Conservation (phyloP, 2,888 invertebrate species). For the Drosophila eohydei region DNA sequence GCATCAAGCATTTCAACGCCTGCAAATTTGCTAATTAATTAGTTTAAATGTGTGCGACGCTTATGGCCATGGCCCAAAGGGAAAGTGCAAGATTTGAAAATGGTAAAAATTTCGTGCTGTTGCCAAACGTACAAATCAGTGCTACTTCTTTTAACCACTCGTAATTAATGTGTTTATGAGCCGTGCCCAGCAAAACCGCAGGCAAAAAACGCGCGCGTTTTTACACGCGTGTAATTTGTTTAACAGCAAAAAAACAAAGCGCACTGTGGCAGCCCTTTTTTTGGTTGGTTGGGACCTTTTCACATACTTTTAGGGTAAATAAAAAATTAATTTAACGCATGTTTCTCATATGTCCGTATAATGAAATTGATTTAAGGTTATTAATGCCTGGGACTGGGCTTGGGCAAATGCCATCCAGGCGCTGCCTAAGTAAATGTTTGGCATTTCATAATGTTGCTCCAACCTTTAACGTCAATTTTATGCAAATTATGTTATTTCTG, state of each 20-base stretch:
- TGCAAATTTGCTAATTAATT: constrained; percentile 77
- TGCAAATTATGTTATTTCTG: constrained; percentile 84
- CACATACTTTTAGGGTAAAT: constrained; percentile 61
- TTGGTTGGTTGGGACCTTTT: constrained; percentile 28
- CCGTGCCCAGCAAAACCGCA: constrained; percentile 23
- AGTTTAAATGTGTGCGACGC: constrained; percentile 54
- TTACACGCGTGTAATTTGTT: constrained; percentile 76
- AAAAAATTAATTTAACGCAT: constrained; percentile 83
- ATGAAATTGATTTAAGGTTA: constrained; percentile 83
- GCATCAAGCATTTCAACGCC: constrained; percentile 74
- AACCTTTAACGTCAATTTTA: constrained; percentile 85
- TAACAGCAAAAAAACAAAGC: neutral
- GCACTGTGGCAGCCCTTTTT: constrained; percentile 70
- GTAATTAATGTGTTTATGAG: constrained; percentile 74
- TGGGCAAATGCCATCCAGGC: constrained; percentile 37
- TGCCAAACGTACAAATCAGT: constrained; percentile 9
- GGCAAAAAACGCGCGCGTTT: constrained; percentile 46
- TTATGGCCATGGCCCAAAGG: neutral
- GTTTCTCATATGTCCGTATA: constrained; percentile 65
- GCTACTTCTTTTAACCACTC: constrained; percentile 22
- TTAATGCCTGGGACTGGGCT: constrained; percentile 62
- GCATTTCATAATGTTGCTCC: constrained; percentile 76
- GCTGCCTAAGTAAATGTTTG: constrained; percentile 82
- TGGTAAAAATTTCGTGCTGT: constrained; percentile 1
- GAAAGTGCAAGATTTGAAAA: constrained; percentile 11